Percentiles rank a stretch among this genome's conserved stretches.
phyloP scores from a whole-genome alignment of 2,113 vertebrate genomes.

The Chionis minor region DNA sequence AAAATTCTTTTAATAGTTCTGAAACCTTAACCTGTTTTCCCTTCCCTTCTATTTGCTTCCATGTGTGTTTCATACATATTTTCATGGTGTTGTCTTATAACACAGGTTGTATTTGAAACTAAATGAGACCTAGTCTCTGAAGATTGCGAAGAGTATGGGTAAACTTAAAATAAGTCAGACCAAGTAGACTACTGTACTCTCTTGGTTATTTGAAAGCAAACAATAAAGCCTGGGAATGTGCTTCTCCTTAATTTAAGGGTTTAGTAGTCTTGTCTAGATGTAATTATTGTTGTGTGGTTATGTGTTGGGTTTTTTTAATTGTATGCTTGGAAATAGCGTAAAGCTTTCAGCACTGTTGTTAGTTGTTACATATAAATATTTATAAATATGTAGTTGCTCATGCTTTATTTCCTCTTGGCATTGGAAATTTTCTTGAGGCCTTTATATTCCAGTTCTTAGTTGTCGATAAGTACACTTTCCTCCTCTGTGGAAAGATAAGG shows the following conservation, averaged over 20 bases:
- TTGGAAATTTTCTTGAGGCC: background rate
- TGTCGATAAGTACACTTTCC: background rate
- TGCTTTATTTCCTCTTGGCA: background rate
- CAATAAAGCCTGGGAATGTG: background rate
- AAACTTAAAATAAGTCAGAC: background rate
- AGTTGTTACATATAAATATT: background rate
- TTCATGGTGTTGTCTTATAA: background rate
- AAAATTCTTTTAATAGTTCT: background rate
- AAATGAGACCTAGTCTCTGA: background rate
- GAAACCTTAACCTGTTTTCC: background rate
- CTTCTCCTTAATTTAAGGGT: background rate
- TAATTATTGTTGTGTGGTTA: slow-evolving; percentile 4
- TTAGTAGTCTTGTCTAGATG: background rate
- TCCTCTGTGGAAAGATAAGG: background rate
- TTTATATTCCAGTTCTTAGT: background rate
- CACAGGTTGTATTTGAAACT: background rate
- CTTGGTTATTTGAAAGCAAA: background rate
- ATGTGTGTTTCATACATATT: background rate
- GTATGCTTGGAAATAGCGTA: background rate
- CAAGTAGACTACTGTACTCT: background rate
- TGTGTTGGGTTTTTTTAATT: background rate
- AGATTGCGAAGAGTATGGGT: background rate
- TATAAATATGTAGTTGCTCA: background rate
- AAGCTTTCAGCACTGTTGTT: background rate
- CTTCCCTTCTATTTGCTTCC: background rate